Conservation (phyloP, 92 coral and sea anemone species). For the Isaurus tuberculatus region DNA sequence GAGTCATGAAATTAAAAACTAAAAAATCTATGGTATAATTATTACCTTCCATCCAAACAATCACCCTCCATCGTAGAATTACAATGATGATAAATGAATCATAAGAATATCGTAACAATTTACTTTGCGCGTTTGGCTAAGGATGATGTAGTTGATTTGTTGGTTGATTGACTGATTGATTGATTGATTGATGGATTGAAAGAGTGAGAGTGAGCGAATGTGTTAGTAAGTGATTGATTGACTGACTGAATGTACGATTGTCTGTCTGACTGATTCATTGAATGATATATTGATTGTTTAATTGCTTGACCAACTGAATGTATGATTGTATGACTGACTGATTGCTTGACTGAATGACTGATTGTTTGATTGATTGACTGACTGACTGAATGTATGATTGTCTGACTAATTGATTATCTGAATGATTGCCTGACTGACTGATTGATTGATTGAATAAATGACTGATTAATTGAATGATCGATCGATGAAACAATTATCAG, state of each 20-base stretch:
- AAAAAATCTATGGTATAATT: neutral
- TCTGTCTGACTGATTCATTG: neutral
- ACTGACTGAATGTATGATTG: neutral
- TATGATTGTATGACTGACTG: neutral
- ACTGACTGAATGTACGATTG: neutral
- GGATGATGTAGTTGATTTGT: neutral
- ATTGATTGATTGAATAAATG: neutral
- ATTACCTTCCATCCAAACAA: neutral
- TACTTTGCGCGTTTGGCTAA: neutral
- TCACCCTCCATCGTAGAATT: neutral
- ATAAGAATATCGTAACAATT: neutral
- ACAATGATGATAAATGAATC: neutral
- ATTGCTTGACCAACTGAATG: neutral
- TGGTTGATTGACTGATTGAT: too few species aligned
- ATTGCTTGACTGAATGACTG: neutral
- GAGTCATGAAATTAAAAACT: neutral
- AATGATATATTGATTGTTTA: too few species aligned
- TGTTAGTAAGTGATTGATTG: too few species aligned
- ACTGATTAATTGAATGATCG: neutral
- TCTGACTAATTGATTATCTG: neutral
- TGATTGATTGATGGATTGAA: too few species aligned
- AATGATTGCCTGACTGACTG: neutral
- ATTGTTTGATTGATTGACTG: neutral
- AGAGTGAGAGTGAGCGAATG: too few species aligned
- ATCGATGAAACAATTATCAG: neutral